phyloP scores from a whole-genome alignment of 2,113 vertebrate genomes.

The Sebastes fasciatus region DNA sequence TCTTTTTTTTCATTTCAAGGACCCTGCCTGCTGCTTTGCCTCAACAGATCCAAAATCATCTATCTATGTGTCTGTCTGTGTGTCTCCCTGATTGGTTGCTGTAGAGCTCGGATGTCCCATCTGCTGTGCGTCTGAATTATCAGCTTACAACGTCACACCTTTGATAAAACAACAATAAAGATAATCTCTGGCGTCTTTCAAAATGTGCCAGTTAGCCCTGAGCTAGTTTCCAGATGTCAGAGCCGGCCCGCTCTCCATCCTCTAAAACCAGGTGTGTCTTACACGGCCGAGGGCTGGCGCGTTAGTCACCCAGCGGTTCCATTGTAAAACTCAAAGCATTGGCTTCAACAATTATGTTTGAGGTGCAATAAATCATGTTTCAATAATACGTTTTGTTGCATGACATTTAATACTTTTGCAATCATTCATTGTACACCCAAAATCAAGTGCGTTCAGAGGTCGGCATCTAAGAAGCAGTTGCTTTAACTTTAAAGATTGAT shows the following conservation, averaged over 20 bases:
- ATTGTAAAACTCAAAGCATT: not conserved
- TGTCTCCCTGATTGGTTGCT: not conserved
- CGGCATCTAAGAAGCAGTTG: no score
- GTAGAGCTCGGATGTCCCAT: not conserved
- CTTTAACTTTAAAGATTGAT: no score
- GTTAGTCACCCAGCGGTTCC: not conserved
- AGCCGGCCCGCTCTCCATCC: not conserved
- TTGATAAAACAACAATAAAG: not conserved
- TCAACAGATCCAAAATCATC: constrained; percentile 26
- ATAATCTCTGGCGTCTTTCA: not conserved
- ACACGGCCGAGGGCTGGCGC: not conserved
- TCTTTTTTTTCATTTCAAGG: constrained; percentile 10
- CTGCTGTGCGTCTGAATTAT: not conserved
- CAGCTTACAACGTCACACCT: not conserved
- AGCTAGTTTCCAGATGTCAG: not conserved
- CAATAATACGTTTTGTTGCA: not conserved
- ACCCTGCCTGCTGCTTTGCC: constrained; percentile 32
- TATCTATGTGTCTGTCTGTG: constrained; percentile 4
- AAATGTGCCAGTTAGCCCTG: constrained; percentile 10
- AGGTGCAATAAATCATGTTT: constrained; percentile 6
- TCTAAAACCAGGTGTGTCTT: not conserved
- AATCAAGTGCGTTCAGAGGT: not conserved
- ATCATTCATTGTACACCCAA: not conserved
- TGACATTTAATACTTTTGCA: not conserved
- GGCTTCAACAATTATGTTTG: not conserved